Conservation (phyloP, 2,888 invertebrate genomes). For the Dicycla oo region DNA sequence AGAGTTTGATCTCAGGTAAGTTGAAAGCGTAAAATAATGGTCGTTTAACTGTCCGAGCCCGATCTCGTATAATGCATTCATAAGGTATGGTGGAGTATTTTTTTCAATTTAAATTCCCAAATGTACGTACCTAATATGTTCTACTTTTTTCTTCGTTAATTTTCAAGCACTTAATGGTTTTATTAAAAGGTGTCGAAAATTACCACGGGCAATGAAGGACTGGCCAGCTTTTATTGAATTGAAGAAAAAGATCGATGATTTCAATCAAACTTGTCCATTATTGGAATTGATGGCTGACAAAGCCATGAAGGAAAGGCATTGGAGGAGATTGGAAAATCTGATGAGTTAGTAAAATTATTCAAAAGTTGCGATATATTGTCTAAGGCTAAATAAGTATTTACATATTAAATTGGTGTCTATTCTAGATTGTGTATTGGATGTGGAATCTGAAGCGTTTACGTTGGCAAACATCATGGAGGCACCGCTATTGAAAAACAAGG, state of each 20-base stretch:
- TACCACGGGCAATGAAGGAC: constrained; percentile 96
- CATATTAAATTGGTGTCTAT: not conserved
- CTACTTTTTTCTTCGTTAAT: not conserved
- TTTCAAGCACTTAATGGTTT: not conserved
- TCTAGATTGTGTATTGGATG: constrained; percentile 92
- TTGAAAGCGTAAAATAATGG: constrained; percentile 1
- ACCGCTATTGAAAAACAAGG: constrained; percentile 94
- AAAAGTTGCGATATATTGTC: not conserved
- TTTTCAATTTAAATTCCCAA: not conserved
- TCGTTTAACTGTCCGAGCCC: not conserved
- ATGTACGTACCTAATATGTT: not conserved
- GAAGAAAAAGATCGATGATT: constrained; percentile 97
- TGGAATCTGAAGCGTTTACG: constrained; percentile 95
- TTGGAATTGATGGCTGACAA: constrained; percentile 97
- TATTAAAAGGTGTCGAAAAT: constrained; percentile 92
- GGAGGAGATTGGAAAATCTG: constrained; percentile 91
- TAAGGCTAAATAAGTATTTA: not conserved
- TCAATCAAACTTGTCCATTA: constrained; percentile 96
- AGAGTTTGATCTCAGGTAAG: constrained; percentile 95
- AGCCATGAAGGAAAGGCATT: constrained; percentile 95
- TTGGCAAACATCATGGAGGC: constrained; percentile 96
- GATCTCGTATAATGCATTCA: not conserved
- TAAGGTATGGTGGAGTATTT: not conserved
- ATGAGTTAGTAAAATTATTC: constrained; percentile 76
- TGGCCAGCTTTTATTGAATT: constrained; percentile 97